Evolutionary conservation across 2,113 vertebrate species (phyloP), one percentile per base, ranked within the genome.

Genomic region (Climacteris rufus): DNA sequence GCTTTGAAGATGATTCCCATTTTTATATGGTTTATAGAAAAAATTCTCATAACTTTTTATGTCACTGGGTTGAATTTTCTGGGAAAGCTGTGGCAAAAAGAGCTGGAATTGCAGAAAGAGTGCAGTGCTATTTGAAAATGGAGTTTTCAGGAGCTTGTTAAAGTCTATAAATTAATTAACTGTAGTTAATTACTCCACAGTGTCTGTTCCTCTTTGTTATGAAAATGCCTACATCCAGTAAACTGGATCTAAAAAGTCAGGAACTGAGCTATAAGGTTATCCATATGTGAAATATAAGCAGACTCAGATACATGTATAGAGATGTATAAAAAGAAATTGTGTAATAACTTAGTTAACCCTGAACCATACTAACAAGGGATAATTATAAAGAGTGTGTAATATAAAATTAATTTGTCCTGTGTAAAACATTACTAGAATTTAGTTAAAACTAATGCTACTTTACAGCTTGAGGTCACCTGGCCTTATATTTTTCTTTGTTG

Each of bases 221-320:
- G 15, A 70, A 57, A 79, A 44, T 53, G 17, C 6, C 21, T 40
- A 11, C 4, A 5, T 68, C 37, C 22, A 9, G 1, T 54, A 15
- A 68, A 40, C 4, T 37, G 15, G 23, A 8, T 37, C 37, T 72
- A 13, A 65, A 44, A 53, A 6, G 3, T 40, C 57, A 56, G 39
- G 42, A 81, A 27, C 19, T 39, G 59, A 52, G 23, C 66, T 86
- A 0, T 65, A 35, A 35, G 23, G 35, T 59, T 40, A 16, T 63
- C 63, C 9, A 9, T 19, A 30, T 1, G 0, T 31, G 35, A 77
- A 52, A 45, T 27, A 0, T 17, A 12, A 52, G 21, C 21, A 56
- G 33, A 49, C 44, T 22, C 24, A 61, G 25, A 24, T 31, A 25
- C 14, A 13, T 23, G 6, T 3, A 15, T 27, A 15, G 7, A 20